Percentiles rank a stretch among this genome's conserved stretches.
These are phyloP conservation scores for Drosophila busckii DNA, from an alignment of 1,140 invertebrate genomes.

Conservation along the genomic window DNA sequence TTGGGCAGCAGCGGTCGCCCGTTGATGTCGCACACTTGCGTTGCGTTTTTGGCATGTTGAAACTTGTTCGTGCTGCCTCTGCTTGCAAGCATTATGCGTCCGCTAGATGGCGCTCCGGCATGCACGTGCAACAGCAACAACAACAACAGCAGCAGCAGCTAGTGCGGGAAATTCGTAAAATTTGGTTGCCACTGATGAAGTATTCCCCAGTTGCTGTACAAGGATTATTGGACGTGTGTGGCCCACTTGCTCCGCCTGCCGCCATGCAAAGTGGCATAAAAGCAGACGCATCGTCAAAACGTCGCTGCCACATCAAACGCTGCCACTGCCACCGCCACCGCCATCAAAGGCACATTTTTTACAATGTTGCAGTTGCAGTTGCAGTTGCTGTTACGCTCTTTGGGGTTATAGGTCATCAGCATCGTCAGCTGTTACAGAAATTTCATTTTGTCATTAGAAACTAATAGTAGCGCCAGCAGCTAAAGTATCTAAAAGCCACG, in stretches of 20 bases:
- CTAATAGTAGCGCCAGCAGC: constrained; percentile 51
- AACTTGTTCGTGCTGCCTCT: constrained; percentile 51
- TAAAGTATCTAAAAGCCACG: constrained; percentile 36
- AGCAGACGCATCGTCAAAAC: too few species aligned
- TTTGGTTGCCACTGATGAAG: constrained; percentile 76
- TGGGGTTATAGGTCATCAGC: constrained; percentile 1
- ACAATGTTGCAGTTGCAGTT: constrained; percentile 4
- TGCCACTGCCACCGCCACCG: too few species aligned
- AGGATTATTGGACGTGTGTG: constrained; percentile 75
- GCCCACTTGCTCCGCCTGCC: neutral
- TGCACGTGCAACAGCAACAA: constrained; percentile 56
- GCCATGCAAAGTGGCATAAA: too few species aligned
- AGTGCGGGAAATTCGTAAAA: constrained; percentile 69
- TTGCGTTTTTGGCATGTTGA: constrained; percentile 74
- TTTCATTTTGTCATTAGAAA: constrained; percentile 74
- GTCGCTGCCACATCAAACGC: too few species aligned
- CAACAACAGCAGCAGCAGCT: constrained; percentile 13
- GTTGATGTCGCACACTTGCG: constrained; percentile 40
- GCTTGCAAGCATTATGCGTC: constrained; percentile 31
- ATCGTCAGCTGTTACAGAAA: too few species aligned
- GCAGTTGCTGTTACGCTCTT: constrained; percentile 7
- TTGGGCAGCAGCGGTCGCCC: neutral
- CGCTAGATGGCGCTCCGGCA: constrained; percentile 61
- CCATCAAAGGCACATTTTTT: too few species aligned
- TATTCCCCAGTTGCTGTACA: constrained; percentile 73